Evolutionary conservation across 2,888 invertebrate genomes (phyloP).

Genomic region (Meghimatium bilineatum): DNA sequence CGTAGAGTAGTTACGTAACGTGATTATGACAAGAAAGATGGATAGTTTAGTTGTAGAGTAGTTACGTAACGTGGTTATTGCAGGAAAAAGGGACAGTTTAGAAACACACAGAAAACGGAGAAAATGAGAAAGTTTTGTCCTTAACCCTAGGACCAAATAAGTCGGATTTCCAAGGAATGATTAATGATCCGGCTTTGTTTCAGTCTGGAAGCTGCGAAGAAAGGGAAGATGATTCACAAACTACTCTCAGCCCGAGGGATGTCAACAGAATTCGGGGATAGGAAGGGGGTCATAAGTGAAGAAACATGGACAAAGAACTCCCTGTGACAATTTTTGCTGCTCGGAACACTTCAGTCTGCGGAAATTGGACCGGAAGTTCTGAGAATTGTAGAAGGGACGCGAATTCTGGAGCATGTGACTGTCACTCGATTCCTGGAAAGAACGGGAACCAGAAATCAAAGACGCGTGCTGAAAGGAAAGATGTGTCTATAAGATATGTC

Average conservation of each 20-base stretch:
- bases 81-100: not conserved
- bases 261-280: not conserved
- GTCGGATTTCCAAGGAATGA: slow-evolving; percentile 39
- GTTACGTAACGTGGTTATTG: not conserved
- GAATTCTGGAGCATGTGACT: not conserved
- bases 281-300: not conserved
- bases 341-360: slow-evolving; percentile 8
- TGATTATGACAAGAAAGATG: no score
- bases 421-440: not conserved
- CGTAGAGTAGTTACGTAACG: no score
- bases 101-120: not conserved
- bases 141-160: not conserved
- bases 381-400: not conserved
- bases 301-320: slow-evolving; percentile 1
- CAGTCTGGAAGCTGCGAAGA: slow-evolving; percentile 49
- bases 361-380: slow-evolving; percentile 39
- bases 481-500: no score
- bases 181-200: slow-evolving; percentile 47
- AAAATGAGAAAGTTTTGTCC: not conserved
- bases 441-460: no score
- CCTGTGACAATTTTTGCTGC: slow-evolving; percentile 13
- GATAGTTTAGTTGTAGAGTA: no score
- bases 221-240: slow-evolving; percentile 36
- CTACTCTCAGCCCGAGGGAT: slow-evolving; percentile 3
- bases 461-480: no score